Evolutionary conservation across 2,888 invertebrate genomes (phyloP).

Genomic region (Conistra vaccinii): DNA sequence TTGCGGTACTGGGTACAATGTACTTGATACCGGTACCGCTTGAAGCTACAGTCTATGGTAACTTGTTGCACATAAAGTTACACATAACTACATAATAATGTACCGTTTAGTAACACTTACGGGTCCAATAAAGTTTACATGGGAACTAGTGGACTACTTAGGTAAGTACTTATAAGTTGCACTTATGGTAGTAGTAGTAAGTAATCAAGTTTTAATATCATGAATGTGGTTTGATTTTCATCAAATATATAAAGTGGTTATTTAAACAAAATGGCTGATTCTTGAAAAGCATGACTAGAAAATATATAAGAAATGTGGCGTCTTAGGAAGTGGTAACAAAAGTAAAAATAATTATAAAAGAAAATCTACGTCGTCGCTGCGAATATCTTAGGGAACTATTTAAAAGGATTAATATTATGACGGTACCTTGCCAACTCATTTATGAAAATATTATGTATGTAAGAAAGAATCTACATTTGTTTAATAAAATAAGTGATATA

Average conservation of each 20-base stretch:
- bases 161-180: background rate
- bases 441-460: no score
- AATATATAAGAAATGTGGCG: no score
- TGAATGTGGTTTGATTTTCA: background rate
- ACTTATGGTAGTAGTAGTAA: background rate
- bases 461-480: no score
- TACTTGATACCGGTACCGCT: constrained; percentile 41
- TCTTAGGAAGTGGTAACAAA: background rate
- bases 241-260: background rate
- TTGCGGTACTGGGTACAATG: constrained; percentile 22
- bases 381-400: no score
- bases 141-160: background rate
- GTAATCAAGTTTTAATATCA: background rate
- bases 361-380: background rate
- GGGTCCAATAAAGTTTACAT: constrained; percentile 1
- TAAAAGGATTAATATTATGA: no score
- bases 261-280: background rate
- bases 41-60: constrained; percentile 37
- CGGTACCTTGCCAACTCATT: no score
- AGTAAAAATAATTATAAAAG: background rate
- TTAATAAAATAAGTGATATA: no score
- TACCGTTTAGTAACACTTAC: constrained; percentile 25
- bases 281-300: background rate
- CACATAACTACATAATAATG: constrained; percentile 32
- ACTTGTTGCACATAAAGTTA: constrained; percentile 51